Percentiles rank a stretch among this genome's conserved stretches.
Conservation (phyloP, 2,888 invertebrate genomes). For the Diaperis boleti region DNA sequence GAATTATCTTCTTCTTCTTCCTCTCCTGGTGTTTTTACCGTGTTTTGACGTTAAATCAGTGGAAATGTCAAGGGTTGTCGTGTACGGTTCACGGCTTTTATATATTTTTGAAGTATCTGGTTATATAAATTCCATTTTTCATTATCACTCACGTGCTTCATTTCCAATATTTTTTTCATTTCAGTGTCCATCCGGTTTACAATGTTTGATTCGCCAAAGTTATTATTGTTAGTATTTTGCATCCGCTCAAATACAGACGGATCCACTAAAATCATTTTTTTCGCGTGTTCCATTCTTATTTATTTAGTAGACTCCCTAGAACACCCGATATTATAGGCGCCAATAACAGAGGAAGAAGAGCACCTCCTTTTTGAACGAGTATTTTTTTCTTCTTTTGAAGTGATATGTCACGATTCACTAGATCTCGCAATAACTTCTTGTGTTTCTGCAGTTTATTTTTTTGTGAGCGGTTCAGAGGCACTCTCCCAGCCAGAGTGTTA, state of each 20-base stretch:
- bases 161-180: conserved; percentile 46
- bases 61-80: conserved; percentile 1
- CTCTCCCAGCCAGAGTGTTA: not conserved
- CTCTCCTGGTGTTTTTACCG: not conserved
- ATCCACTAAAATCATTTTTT: conserved; percentile 1
- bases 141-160: conserved; percentile 39
- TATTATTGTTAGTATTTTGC: not conserved
- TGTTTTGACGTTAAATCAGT: not conserved
- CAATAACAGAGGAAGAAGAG: too few relatives aligned
- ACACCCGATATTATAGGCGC: too few relatives aligned
- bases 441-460: not conserved
- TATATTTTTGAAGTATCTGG: conserved; percentile 11
- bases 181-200: conserved; percentile 37
- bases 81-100: not conserved
- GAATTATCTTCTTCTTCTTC: not conserved
- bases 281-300: conserved; percentile 12
- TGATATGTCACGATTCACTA: not conserved
- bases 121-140: conserved; percentile 20
- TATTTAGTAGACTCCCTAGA: not conserved
- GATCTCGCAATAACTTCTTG: not conserved
- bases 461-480: not conserved
- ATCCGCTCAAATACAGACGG: not conserved
- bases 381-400: conserved; percentile 20
- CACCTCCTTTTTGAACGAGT: too few relatives aligned
- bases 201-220: not conserved